Base-by-base conservation (phyloP, 2,797 vertebrate genomes). In the Myoxocephalus aenaeus region DNA sequence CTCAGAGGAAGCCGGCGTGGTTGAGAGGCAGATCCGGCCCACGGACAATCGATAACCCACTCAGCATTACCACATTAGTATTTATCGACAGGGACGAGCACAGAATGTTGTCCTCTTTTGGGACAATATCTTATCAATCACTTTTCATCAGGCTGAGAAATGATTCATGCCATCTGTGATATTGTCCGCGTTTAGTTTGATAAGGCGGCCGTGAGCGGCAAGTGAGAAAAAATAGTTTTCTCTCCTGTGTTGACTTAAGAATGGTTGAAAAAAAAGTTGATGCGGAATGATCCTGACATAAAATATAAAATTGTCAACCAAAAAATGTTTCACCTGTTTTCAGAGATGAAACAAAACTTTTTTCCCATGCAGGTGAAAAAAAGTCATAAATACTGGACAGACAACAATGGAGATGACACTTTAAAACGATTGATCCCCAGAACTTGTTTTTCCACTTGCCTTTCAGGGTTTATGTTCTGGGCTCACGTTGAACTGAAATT, bases 61-160 rank as follows among this genome's bases (percentile, higher is more conserved):
- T 79, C 75, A 77, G 74, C 71, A 25, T 67, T 64, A 62, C 20
- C 8, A 10, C 7, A 14, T 73, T 65, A 67, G 71, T 29, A 40
- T 80, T 79, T 51, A 80, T 78, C 4, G 40, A 84, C 69, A n/a
- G 27, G 51, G 44, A 77, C 64, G 15, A 83, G n/a, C 44, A 48
- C 15, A 69, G 74, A 69, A 65, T 59, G 58, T 32, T 51, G 22
- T 54, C 2, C 11, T 54, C n/a, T 22, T 54, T 13, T 54, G 25
- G 51, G 51, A 25, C 51, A 54, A n/a, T 51, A 11, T 51, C 12
- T 25, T 22, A 51, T 51, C 48, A 51, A 51, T 54, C 22, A 25
- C n/a, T 53, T 25, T 25, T 12, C 25, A 13, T 53, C 22, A 53
- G 22, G 22, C 51, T 13, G n/a, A 53, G n/a, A 53, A 25, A 6